Percentiles rank a stretch among this genome's conserved stretches.
Evolutionary conservation across 2,797 vertebrate species (phyloP).

Genomic region (Gorsachius magnificus): DNA sequence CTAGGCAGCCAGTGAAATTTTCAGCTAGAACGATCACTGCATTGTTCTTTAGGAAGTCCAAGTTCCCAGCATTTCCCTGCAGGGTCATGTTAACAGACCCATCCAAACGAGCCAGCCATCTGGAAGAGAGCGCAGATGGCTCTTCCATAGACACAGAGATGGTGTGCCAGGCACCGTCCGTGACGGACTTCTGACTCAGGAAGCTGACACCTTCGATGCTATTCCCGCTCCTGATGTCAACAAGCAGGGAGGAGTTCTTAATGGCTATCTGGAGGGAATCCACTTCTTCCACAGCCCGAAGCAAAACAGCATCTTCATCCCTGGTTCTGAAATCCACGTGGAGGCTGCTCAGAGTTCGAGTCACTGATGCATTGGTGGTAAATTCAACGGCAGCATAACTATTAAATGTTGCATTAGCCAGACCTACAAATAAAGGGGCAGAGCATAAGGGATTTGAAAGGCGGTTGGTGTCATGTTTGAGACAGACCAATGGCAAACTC

Average conservation of each 20-base stretch:
- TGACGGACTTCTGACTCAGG: slow-evolving; percentile 66
- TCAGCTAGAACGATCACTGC: slow-evolving; percentile 78
- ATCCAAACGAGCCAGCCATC: slow-evolving; percentile 85
- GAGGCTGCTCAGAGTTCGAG: slow-evolving; percentile 75
- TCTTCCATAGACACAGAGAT: slow-evolving; percentile 80
- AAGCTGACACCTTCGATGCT: slow-evolving; percentile 79
- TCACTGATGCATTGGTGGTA: slow-evolving; percentile 74
- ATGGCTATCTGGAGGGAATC: slow-evolving; percentile 84
- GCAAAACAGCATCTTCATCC: slow-evolving; percentile 81
- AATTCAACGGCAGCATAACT: slow-evolving; percentile 79
- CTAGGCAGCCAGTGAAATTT: slow-evolving; percentile 91
- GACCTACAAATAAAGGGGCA: slow-evolving; percentile 77
- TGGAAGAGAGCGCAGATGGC: slow-evolving; percentile 58
- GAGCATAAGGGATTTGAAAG: neutral
- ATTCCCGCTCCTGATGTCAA: slow-evolving; percentile 79
- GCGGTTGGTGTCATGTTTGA: neutral
- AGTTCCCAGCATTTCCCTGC: slow-evolving; percentile 69
- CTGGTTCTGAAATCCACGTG: slow-evolving; percentile 86
- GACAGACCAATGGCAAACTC: neutral
- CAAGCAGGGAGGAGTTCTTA: slow-evolving; percentile 81
- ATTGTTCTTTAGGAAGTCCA: slow-evolving; percentile 84
- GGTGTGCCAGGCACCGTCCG: slow-evolving; percentile 89
- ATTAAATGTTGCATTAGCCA: slow-evolving; percentile 85
- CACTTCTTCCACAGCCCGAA: slow-evolving; percentile 72
- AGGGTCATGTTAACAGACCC: slow-evolving; percentile 65